Evolutionary conservation across 1,140 invertebrate species (phyloP), one percentile per base, ranked within the genome.

Genomic region (Hestina assimilis): DNA sequence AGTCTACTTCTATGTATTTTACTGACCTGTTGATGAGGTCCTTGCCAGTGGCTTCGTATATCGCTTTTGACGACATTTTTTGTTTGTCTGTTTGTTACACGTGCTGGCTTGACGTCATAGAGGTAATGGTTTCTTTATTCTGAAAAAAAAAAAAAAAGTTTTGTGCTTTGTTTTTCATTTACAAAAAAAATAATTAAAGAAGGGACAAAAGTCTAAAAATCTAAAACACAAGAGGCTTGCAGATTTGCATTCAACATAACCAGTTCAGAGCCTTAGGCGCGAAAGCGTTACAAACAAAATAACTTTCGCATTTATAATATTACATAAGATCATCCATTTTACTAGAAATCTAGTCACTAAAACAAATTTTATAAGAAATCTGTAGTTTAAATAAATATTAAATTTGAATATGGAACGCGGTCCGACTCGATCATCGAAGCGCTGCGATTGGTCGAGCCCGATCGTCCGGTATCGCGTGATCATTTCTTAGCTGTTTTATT

Each of bases 31-130:
- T 98, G 31, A 99, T 93, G 6, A 99, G 90, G 73, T 95, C 93
- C 86, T 99, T 99, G 38, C 98, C 98, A 40, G 96, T 96, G 31
- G 95, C 97, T 91, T 99, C 98, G 73, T 94, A 93, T 69, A 99
- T 98, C 45, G 98, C 98, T 91, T 99, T 99, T 11, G 98, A 98
- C 60, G 98, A 98, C 98, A 99, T 99, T 5, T 52, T 70, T 63
- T 68, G 46, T 69, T 51, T 64, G 26, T 71, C 7, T 61, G 40
- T 51, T 40, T 59, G 24, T 26, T 41, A 45, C 19, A 42, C 12
- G 31, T 17, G 52, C 68, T 67, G 65, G 35, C 46, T 50, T 54
- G 61, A 61, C 75, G 75, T 72, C 80, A 84, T 84, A 78, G 59
- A 58, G 72, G 9, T 35, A 17, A 6, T 20, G 12, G n/a, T 2